These are phyloP conservation scores for Xylocampa areola DNA, from an alignment of 2,888 invertebrate species.

Conservation along the genomic window DNA sequence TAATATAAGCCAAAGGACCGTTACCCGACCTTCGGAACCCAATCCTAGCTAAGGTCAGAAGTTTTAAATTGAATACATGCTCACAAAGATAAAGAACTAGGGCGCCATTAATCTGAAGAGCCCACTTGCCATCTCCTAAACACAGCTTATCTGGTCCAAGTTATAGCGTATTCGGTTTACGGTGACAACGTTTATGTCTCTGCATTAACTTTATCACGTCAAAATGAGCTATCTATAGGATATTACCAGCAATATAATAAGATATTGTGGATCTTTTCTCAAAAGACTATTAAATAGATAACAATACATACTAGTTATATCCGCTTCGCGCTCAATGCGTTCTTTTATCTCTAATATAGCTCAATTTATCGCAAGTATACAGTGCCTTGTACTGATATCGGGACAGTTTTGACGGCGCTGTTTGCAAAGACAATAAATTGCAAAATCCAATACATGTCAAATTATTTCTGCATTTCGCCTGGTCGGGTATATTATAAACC, in stretches of 20 bases:
- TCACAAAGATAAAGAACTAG: constrained; percentile 4
- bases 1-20: no score
- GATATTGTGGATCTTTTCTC: constrained; percentile 12
- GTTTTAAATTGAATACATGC: no score
- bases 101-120: constrained; percentile 17
- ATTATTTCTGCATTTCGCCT: no score
- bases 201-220: constrained; percentile 36
- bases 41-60: no score
- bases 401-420: neutral
- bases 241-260: constrained; percentile 28
- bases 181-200: constrained; percentile 33
- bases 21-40: no score
- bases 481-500: no score
- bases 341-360: neutral
- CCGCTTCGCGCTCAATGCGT: neutral
- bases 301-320: neutral
- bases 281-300: constrained; percentile 5
- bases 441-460: no score
- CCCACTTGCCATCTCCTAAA: constrained; percentile 10
- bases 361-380: neutral
- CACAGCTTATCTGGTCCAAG: constrained; percentile 21
- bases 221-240: neutral
- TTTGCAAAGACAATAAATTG: neutral
- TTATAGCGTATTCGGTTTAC: constrained; percentile 20
- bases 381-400: neutral